Conservation (phyloP, 1,140 invertebrate genomes). For the Vanessa tameamea region DNA sequence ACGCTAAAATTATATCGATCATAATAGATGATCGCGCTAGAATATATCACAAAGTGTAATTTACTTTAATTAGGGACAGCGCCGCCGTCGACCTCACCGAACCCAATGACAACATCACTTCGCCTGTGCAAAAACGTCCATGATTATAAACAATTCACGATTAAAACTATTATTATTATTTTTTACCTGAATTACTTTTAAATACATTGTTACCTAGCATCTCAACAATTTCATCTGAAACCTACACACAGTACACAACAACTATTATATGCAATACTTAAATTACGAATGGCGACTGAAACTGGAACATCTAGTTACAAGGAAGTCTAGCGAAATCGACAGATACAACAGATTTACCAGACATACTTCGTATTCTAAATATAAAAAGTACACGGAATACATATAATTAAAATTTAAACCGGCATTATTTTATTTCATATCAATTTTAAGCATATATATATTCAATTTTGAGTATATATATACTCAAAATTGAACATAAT, state of each 20-base stretch:
- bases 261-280: not conserved
- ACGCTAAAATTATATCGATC: conserved; percentile 2
- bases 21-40: not conserved
- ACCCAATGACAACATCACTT: not conserved
- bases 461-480: not conserved
- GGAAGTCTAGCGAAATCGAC: conserved; percentile 3
- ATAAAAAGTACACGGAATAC: conserved; percentile 6
- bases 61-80: not conserved
- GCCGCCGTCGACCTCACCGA: not conserved
- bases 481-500: not conserved
- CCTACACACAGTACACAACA: not conserved
- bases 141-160: not conserved
- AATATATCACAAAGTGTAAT: conserved; percentile 17
- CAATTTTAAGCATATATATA: not conserved
- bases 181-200: not conserved
- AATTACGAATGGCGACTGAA: not conserved
- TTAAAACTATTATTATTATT: not conserved
- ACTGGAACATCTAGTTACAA: not conserved
- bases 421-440: not conserved
- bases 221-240: conserved; percentile 2
- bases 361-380: not conserved
- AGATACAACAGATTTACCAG: not conserved
- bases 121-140: conserved; percentile 3
- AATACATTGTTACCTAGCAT: not conserved
- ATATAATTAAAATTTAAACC: not conserved